phyloP scores from a whole-genome alignment of 2,797 vertebrate genomes.

The Neosalanx taihuensis region DNA sequence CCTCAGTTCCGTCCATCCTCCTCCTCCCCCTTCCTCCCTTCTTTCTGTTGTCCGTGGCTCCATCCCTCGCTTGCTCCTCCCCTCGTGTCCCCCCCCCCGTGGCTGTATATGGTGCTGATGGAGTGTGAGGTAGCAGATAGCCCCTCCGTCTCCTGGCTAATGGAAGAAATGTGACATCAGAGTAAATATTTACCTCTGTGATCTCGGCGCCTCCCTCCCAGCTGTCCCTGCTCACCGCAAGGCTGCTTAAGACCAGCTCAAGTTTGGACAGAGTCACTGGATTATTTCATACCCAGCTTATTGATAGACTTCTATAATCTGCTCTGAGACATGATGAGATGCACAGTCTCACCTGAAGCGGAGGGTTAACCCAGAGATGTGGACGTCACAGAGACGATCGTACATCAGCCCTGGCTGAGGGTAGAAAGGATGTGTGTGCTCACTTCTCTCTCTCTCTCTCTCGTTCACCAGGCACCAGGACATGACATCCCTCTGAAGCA shows the following conservation, averaged over 20 bases:
- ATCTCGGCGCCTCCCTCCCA: constrained; percentile 68
- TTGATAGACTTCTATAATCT: no score
- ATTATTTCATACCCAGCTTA: no score
- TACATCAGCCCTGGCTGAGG: neutral
- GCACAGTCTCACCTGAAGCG: no score
- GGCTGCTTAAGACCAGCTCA: neutral
- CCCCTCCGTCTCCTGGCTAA: constrained; percentile 55
- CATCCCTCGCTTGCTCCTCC: neutral
- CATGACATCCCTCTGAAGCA: constrained; percentile 81
- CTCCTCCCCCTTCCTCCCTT: neutral
- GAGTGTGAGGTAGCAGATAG: constrained; percentile 35
- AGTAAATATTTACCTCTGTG: constrained; percentile 75
- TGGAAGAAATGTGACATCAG: constrained; percentile 61
- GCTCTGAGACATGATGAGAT: no score
- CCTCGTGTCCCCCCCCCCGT: constrained; percentile 10
- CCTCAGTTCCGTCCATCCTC: neutral
- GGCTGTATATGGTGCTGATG: constrained; percentile 74
- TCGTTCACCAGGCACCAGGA: constrained; percentile 69
- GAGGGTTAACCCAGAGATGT: no score
- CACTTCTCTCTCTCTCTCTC: constrained; percentile 14
- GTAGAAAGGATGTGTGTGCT: neutral
- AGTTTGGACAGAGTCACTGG: no score
- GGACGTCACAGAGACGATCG: no score
- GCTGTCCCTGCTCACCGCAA: constrained; percentile 38
- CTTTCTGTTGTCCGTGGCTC: neutral